Conservation (phyloP, 2,797 vertebrate genomes). For the Lophotriccus pileatus region DNA sequence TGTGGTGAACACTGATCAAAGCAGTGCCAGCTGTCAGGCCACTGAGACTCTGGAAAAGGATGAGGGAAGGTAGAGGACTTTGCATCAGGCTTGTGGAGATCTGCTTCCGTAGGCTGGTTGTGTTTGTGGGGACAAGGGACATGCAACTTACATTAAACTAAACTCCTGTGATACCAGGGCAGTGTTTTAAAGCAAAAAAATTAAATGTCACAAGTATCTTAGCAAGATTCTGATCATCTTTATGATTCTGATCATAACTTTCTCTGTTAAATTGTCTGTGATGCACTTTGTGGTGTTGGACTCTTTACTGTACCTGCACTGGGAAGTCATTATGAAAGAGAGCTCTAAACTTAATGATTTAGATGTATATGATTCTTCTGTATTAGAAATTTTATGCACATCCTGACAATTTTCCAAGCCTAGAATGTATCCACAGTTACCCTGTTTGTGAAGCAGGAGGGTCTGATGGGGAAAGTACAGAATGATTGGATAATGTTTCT, state of each 20-base stretch:
- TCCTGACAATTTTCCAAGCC: background rate
- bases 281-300: background rate
- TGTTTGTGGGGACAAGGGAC: background rate
- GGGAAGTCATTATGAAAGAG: background rate
- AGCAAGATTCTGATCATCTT: background rate
- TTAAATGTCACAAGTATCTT: background rate
- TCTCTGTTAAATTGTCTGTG: background rate
- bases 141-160: background rate
- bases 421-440: background rate
- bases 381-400: background rate
- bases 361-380: background rate
- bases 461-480: background rate
- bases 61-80: background rate
- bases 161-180: background rate
- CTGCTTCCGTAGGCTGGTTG: background rate
- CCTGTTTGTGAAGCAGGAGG: background rate
- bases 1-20: background rate
- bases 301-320: background rate
- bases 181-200: background rate
- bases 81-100: accelerated
- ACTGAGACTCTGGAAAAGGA: background rate
- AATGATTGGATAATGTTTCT: background rate
- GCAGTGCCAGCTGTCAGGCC: background rate
- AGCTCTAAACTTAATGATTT: background rate
- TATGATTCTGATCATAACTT: background rate